phyloP scores from a whole-genome alignment of 2,113 vertebrate species.

The Mastomys coucha region DNA sequence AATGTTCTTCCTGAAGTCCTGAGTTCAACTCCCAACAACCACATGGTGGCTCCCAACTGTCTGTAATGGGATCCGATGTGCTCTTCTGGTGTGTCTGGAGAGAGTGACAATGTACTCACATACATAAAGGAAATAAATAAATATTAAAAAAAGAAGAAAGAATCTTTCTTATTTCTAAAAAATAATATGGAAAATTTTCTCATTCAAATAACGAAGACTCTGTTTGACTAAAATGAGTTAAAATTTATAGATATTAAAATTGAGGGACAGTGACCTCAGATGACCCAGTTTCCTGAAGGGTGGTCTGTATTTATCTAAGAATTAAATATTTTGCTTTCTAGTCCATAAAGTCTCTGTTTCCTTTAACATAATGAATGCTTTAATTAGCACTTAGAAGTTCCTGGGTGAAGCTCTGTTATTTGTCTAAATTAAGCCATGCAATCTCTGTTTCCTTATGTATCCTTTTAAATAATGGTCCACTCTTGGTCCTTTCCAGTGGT shows the following conservation, averaged over 20 bases:
- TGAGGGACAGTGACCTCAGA: neutral
- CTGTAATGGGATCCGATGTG: too few relatives aligned
- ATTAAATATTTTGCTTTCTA: neutral
- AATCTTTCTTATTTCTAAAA: neutral
- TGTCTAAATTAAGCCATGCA: neutral
- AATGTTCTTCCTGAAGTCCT: too few relatives aligned
- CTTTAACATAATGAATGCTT: conserved; percentile 51
- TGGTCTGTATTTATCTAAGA: neutral
- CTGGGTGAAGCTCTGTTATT: neutral
- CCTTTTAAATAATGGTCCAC: conserved; percentile 46
- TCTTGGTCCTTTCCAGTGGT: neutral
- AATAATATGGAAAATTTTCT: neutral
- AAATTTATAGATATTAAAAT: neutral
- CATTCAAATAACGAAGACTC: neutral
- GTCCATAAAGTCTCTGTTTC: neutral
- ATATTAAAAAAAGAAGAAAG: too few relatives aligned
- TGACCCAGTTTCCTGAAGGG: neutral
- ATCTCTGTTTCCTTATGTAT: neutral
- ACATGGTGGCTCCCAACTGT: too few relatives aligned
- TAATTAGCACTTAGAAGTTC: conserved; percentile 8
- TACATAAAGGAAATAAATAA: too few relatives aligned
- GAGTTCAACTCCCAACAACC: too few relatives aligned
- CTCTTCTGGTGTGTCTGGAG: too few relatives aligned
- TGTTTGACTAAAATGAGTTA: neutral
- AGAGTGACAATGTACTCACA: too few relatives aligned